Conservation (phyloP, 2,888 invertebrate species). For the Leptogaster cylindrica region DNA sequence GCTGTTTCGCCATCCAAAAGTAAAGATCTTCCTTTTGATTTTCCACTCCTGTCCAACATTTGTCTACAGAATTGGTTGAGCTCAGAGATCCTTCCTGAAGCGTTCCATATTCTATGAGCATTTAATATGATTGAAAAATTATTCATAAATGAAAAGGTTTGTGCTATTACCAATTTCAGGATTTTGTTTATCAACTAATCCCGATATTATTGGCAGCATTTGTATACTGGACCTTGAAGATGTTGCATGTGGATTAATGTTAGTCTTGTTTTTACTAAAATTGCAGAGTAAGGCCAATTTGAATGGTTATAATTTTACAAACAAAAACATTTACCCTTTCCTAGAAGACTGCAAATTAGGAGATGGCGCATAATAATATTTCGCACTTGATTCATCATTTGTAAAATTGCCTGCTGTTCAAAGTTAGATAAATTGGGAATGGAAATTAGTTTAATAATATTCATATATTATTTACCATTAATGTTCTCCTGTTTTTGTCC, state of each 20-base stretch:
- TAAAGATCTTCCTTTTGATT: slow-evolving; percentile 86
- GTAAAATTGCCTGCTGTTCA: slow-evolving; percentile 55
- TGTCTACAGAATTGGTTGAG: slow-evolving; percentile 61
- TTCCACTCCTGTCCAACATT: slow-evolving; percentile 59
- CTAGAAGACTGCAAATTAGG: slow-evolving; percentile 57
- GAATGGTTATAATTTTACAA: neutral
- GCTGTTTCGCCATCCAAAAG: slow-evolving; percentile 96
- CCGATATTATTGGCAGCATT: slow-evolving; percentile 62
- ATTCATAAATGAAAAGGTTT: too few species aligned
- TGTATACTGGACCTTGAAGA: slow-evolving; percentile 62
- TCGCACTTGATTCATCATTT: slow-evolving; percentile 50
- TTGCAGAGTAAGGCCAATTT: too few species aligned
- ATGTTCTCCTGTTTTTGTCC: slow-evolving; percentile 52
- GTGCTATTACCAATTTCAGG: slow-evolving; percentile 57
- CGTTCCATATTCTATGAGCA: slow-evolving; percentile 73
- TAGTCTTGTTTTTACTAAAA: slow-evolving; percentile 42
- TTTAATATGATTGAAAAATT: neutral
- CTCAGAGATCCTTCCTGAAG: slow-evolving; percentile 78
- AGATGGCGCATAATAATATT: slow-evolving; percentile 53
- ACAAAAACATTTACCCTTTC: slow-evolving; percentile 53
- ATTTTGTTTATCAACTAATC: slow-evolving; percentile 60
- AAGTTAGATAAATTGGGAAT: slow-evolving; percentile 50
- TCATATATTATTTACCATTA: slow-evolving; percentile 8
- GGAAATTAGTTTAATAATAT: neutral
- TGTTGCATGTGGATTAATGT: slow-evolving; percentile 59